A percentile compares a stretch with the other conserved stretches of the same genome.
Conservation (phyloP, 2,797 vertebrate genomes). For the Xerus rutilus region DNA sequence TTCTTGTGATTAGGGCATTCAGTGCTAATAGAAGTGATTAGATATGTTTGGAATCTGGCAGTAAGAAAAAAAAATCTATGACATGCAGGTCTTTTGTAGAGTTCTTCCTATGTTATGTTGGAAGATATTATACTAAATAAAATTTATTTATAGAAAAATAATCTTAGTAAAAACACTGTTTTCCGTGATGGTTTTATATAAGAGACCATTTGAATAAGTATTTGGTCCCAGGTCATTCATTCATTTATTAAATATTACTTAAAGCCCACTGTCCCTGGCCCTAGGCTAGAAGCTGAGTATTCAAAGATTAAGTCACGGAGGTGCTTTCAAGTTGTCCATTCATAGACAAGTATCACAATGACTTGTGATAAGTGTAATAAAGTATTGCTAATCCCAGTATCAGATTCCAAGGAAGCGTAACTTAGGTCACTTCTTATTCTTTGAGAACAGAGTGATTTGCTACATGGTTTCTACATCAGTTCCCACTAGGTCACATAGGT, state of each 20-base stretch:
- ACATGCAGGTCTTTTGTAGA: background rate
- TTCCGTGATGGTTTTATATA: background rate
- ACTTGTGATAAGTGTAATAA: background rate
- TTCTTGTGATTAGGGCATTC: background rate
- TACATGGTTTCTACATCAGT: background rate
- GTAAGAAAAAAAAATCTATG: background rate
- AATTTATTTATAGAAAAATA: constrained; percentile 13
- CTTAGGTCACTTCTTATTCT: background rate
- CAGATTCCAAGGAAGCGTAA: background rate
- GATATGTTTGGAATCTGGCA: background rate
- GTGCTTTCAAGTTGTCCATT: background rate
- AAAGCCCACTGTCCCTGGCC: background rate
- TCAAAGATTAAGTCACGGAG: background rate
- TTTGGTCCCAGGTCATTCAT: background rate
- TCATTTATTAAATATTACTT: background rate
- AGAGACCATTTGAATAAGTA: background rate
- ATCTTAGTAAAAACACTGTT: background rate
- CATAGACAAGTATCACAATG: background rate
- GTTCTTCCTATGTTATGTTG: background rate
- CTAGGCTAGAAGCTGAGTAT: background rate
- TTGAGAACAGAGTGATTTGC: background rate
- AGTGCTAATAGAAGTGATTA: background rate
- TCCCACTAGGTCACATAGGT: too few relatives aligned
- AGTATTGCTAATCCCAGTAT: background rate
- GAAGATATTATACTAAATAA: constrained; percentile 4